A percentile compares a stretch with the other conserved stretches of the same genome.
phyloP scores from a whole-genome alignment of 2,888 invertebrate genomes.

The Tetranychus truncatus region DNA sequence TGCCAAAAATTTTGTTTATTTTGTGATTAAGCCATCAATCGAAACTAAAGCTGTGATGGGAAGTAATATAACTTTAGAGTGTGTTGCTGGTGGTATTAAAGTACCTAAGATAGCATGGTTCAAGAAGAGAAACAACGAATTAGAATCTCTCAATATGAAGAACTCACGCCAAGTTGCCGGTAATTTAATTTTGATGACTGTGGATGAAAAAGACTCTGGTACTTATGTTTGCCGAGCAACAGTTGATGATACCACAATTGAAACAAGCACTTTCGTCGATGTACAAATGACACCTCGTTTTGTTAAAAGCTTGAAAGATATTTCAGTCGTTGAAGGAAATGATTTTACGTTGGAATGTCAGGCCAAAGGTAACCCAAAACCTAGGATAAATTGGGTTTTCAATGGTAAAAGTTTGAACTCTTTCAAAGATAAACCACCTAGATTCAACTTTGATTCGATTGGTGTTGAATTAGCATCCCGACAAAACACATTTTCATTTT shows the following conservation, averaged over 20 bases:
- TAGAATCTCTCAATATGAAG: not conserved
- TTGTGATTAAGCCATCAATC: conserved; percentile 20
- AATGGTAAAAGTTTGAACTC: conserved; percentile 45
- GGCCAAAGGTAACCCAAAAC: conserved; percentile 52
- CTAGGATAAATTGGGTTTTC: conserved; percentile 61
- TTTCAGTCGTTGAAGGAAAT: conserved; percentile 40
- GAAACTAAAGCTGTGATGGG: conserved; percentile 33
- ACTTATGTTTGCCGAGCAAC: conserved; percentile 56
- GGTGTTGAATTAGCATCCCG: not conserved
- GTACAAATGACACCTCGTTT: conserved; percentile 32
- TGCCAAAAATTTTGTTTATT: conserved; percentile 2
- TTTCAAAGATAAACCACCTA: not conserved
- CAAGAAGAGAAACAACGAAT: conserved; percentile 42
- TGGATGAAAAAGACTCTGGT: conserved; percentile 48
- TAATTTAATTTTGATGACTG: conserved; percentile 40
- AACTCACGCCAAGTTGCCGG: conserved; percentile 28
- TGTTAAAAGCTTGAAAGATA: conserved; percentile 30
- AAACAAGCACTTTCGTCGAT: conserved; percentile 37
- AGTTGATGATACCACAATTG: conserved; percentile 40
- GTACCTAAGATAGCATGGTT: conserved; percentile 48
- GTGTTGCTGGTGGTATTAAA: conserved; percentile 50
- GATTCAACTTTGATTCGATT: not conserved
- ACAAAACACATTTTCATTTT: not conserved
- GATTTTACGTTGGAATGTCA: conserved; percentile 39
- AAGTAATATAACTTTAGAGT: conserved; percentile 49